phyloP scores from a whole-genome alignment of 2,113 vertebrate species.

The Hiodon alosoides region DNA sequence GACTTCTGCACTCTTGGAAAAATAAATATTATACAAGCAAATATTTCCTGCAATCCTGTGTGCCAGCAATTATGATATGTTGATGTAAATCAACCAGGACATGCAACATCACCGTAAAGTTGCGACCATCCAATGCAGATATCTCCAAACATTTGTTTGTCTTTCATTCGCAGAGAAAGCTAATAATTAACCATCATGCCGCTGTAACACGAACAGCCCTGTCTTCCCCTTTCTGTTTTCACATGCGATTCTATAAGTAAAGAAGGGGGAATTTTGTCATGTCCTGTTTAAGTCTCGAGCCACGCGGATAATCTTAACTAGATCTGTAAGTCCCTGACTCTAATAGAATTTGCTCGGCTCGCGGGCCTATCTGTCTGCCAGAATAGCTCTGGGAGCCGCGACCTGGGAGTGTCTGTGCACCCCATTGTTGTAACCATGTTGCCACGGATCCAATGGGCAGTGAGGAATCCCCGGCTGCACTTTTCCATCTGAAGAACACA shows the following conservation, averaged over 20 bases:
- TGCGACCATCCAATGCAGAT: too few species aligned
- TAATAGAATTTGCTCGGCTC: slow-evolving; percentile 8
- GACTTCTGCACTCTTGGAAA: too few species aligned
- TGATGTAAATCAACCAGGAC: too few species aligned
- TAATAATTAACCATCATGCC: too few species aligned
- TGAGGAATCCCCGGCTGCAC: neutral
- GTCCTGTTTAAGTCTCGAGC: slow-evolving; percentile 16
- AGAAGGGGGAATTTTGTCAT: slow-evolving; percentile 15
- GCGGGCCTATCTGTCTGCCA: neutral
- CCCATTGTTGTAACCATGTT: neutral
- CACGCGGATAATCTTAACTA: slow-evolving; percentile 26
- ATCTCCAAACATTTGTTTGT: neutral
- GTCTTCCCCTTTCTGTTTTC: neutral
- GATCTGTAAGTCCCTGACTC: slow-evolving; percentile 15
- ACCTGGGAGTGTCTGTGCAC: neutral
- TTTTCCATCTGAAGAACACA: neutral
- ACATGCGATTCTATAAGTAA: neutral
- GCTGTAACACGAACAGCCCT: neutral
- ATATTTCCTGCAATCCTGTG: too few species aligned
- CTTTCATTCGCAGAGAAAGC: too few species aligned
- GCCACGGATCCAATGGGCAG: neutral
- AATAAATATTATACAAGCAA: too few species aligned
- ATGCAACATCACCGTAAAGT: too few species aligned
- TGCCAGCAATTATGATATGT: too few species aligned
- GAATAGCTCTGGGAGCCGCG: neutral